phyloP scores from a whole-genome alignment of 2,888 invertebrate species.

The Lepidochitona cinerea region DNA sequence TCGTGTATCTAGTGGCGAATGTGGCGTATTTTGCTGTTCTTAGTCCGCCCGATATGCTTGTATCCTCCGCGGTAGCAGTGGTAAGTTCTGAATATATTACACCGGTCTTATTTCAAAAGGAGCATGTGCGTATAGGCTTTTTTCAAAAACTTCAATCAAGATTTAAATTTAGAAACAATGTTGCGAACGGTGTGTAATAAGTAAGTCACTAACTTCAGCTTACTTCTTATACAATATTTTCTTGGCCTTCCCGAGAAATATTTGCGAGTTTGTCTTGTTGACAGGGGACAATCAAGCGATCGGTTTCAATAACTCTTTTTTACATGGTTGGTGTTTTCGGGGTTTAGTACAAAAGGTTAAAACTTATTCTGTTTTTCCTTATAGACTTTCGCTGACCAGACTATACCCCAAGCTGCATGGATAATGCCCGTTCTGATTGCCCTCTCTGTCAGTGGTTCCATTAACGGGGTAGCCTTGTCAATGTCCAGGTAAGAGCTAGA shows the following conservation, averaged over 20 bases:
- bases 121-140: too few relatives aligned
- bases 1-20: slow-evolving; percentile 58
- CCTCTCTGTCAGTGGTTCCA: slow-evolving; percentile 93
- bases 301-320: too few relatives aligned
- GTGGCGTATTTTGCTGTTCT: slow-evolving; percentile 63
- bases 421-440: slow-evolving; percentile 83
- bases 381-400: slow-evolving; percentile 62
- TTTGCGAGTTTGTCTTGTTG: too few relatives aligned
- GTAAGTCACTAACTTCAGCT: too few relatives aligned
- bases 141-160: too few relatives aligned
- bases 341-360: too few relatives aligned
- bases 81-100: too few relatives aligned
- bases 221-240: too few relatives aligned
- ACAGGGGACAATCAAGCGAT: too few relatives aligned
- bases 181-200: not conserved
- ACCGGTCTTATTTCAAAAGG: too few relatives aligned
- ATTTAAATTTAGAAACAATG: not conserved
- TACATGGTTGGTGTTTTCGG: too few relatives aligned
- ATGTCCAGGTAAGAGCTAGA: slow-evolving; percentile 63
- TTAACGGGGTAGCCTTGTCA: slow-evolving; percentile 62
- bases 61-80: slow-evolving; percentile 72
- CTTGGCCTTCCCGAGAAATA: too few relatives aligned
- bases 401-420: slow-evolving; percentile 61
- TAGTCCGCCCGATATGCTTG: slow-evolving; percentile 55
- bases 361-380: slow-evolving; percentile 18